Base-by-base conservation (phyloP, 2,113 vertebrate species). In the Thinocorus orbignyianus region DNA sequence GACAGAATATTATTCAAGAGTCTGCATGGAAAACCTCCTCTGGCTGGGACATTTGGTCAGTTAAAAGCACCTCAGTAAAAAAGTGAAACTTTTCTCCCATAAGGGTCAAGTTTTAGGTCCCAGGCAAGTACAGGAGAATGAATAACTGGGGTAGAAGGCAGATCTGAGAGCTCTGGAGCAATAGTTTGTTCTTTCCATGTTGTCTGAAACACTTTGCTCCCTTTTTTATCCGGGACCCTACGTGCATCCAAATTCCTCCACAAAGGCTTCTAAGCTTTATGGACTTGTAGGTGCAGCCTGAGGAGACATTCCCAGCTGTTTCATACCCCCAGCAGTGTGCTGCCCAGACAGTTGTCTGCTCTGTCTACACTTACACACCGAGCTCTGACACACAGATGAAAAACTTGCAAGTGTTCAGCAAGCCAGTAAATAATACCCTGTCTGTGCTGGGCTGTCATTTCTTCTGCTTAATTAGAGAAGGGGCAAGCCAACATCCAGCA, bases 391-490 rank as follows among this genome's bases (percentile, higher is more conserved):
- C 48, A 81, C 46, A 65, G 74, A 72, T 72, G 37, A 93, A 88
- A 82, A 35, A 69, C 54, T 82, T 85, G 35, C 70, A 65, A 92
- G 9, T 26, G 17, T 80, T 85, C 52, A 35, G 24, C 11, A 19
- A 28, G 41, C 30, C 39, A 31, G 39, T 57, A 94, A 88, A 84
- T 77, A 80, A 90, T 49, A 91, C 9, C 12, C 37, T 85, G 54
- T 62, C 74, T 90, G 25, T 54, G 11, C 31, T 54, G 54, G 42
- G 16, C 44, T 85, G 81, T 86, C 33, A 82, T 77, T 93, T 81
- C 30, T 61, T 52, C 61, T 86, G n/a, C 54, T 94, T 96, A 85
- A 85, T 90, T 92, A 85, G 37, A 82, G 48, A 17, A 81, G 41
- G 22, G 5, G 25, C 44, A 85, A 96, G 10, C 9, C 42, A 77